phyloP scores from a whole-genome alignment of 2,113 vertebrate species.

The Istiophorus platypterus region DNA sequence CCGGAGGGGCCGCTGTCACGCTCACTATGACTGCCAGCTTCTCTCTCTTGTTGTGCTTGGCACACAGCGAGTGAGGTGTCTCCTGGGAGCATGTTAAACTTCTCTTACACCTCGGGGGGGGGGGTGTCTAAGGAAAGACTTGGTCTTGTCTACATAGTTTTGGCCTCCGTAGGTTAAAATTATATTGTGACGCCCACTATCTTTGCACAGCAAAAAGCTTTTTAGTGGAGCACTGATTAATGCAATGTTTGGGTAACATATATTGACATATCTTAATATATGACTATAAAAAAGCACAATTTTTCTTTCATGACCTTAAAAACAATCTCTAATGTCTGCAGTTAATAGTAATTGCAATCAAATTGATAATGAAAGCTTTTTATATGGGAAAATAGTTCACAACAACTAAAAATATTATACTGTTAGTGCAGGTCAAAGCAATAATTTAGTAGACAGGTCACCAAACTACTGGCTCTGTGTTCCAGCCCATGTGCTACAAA shows the following conservation, averaged over 20 bases:
- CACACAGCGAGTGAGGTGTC: background rate
- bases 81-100: background rate
- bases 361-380: background rate
- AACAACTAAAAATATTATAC: too few relatives aligned
- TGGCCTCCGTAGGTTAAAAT: background rate
- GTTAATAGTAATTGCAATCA: background rate
- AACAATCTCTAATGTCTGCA: too few relatives aligned
- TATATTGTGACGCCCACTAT: background rate
- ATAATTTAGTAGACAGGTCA: too few relatives aligned
- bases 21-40: conserved; percentile 51
- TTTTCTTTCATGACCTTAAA: background rate
- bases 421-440: too few relatives aligned
- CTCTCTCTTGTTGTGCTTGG: conserved; percentile 12
- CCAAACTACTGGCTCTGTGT: background rate
- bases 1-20: conserved; percentile 10
- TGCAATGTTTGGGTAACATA: background rate
- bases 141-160: background rate
- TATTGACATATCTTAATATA: background rate
- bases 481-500: too few relatives aligned
- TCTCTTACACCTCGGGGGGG: conserved; percentile 7
- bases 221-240: background rate
- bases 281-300: background rate
- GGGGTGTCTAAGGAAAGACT: background rate
- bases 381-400: too few relatives aligned
- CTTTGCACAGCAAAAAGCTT: background rate